phyloP scores from a whole-genome alignment of 2,113 vertebrate genomes.

The Petroica traversi region DNA sequence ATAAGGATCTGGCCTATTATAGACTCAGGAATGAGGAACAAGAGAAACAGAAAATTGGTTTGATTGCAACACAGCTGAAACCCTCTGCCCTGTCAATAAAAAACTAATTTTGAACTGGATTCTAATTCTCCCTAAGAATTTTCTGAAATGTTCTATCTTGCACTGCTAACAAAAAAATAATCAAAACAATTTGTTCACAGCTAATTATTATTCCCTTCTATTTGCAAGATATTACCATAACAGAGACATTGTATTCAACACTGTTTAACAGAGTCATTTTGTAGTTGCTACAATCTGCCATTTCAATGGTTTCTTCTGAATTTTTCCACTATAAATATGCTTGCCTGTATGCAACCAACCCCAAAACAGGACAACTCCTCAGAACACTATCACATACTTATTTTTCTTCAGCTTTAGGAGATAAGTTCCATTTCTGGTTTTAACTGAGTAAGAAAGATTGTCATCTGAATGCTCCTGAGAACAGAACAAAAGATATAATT shows the following conservation, averaged over 20 bases:
- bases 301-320: background rate
- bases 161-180: background rate
- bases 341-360: background rate
- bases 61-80: background rate
- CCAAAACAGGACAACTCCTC: background rate
- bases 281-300: background rate
- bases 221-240: background rate
- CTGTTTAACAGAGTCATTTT: background rate
- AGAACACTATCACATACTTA: slow-evolving; percentile 48
- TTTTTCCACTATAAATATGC: background rate
- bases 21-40: background rate
- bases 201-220: background rate
- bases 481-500: background rate
- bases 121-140: background rate
- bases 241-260: background rate
- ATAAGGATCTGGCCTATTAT: background rate
- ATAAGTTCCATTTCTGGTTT: slow-evolving; percentile 62
- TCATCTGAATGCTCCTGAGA: slow-evolving; percentile 60
- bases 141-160: background rate
- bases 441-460: slow-evolving; percentile 52
- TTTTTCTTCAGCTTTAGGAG: slow-evolving; percentile 68
- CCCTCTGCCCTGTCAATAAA: background rate
- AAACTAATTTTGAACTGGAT: background rate
- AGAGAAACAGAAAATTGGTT: background rate
- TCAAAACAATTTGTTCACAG: background rate